These are phyloP conservation scores for Rugalucina vietnamica DNA, from an alignment of 2,888 invertebrate genomes.

Conservation along the genomic window DNA sequence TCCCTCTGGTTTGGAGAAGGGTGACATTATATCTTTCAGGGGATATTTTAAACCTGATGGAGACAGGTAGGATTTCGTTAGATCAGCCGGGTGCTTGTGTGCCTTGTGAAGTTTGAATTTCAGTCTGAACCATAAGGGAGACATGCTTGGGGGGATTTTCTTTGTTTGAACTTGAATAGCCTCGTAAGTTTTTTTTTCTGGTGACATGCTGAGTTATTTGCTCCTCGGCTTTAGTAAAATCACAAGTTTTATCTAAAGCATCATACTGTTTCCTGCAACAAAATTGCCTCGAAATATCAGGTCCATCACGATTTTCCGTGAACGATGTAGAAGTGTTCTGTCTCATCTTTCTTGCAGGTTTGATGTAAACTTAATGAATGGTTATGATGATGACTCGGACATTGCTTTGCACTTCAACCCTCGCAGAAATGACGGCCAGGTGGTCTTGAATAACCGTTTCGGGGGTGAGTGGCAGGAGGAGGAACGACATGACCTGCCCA, in stretches of 20 bases:
- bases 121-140: too few relatives aligned
- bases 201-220: too few relatives aligned
- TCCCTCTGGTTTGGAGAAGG: slow-evolving; percentile 67
- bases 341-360: slow-evolving; percentile 54
- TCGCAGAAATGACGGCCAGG: slow-evolving; percentile 90
- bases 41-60: slow-evolving; percentile 69
- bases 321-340: neutral
- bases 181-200: too few relatives aligned
- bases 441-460: slow-evolving; percentile 90
- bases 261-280: too few relatives aligned
- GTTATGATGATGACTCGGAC: slow-evolving; percentile 83
- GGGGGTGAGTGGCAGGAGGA: slow-evolving; percentile 90
- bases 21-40: slow-evolving; percentile 52
- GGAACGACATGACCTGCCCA: slow-evolving; percentile 85
- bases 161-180: too few relatives aligned
- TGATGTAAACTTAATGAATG: slow-evolving; percentile 69
- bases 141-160: too few relatives aligned
- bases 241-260: too few relatives aligned
- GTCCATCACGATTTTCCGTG: neutral
- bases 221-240: too few relatives aligned
- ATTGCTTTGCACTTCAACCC: slow-evolving; percentile 94
- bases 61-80: slow-evolving; percentile 52
- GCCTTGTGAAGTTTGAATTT: too few relatives aligned
- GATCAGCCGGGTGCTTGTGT: neutral
- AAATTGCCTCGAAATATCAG: neutral